Conservation (phyloP, 2,797 vertebrate genomes). For the Cheirogaleus major region DNA sequence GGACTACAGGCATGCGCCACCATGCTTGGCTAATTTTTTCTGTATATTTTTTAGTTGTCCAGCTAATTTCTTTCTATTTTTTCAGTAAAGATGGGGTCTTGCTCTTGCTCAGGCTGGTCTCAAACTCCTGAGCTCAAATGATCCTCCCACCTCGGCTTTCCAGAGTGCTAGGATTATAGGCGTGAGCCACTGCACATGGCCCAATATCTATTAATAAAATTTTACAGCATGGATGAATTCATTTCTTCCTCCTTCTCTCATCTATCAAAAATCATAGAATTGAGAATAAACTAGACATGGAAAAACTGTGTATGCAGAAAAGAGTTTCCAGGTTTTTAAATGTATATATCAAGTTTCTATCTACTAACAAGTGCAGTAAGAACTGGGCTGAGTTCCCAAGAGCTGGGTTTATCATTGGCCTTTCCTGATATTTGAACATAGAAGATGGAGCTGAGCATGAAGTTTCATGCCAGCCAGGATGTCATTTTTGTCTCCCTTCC, state of each 20-base stretch:
- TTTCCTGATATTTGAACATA: background rate
- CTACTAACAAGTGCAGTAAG: background rate
- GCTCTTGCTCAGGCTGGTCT: no score
- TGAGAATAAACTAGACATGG: background rate
- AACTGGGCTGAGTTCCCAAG: background rate
- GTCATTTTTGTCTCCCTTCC: background rate
- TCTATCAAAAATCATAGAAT: background rate
- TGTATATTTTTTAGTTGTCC: no score
- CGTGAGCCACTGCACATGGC: no score
- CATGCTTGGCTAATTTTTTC: no score
- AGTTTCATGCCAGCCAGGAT: background rate
- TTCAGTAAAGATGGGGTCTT: no score
- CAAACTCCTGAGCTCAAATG: no score
- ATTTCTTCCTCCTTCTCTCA: background rate
- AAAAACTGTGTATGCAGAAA: background rate
- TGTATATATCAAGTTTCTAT: background rate
- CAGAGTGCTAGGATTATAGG: no score
- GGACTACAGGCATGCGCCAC: no score
- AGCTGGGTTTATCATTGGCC: background rate
- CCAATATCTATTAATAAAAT: background rate
- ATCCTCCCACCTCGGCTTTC: no score
- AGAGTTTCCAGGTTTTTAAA: background rate
- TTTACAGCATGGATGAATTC: slow-evolving; percentile 39
- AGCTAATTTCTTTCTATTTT: no score
- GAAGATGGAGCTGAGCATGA: background rate